These are phyloP conservation scores for Meda fulgida DNA, from an alignment of 2,797 vertebrate genomes.

Conservation along the genomic window DNA sequence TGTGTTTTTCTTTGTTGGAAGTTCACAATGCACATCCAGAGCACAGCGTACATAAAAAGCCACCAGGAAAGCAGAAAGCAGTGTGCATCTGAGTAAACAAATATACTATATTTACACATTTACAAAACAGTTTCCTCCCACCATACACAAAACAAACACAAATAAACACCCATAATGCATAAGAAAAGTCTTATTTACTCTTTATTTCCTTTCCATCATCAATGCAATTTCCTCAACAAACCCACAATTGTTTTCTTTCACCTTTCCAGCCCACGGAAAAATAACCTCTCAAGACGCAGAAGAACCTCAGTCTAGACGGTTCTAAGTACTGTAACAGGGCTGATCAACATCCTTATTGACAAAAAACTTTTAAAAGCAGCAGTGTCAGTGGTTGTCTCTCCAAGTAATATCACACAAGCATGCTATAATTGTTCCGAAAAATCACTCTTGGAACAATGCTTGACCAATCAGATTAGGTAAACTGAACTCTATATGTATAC, in stretches of 20 bases:
- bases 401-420: neutral
- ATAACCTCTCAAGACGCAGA: neutral
- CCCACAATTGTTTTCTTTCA: neutral
- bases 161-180: neutral
- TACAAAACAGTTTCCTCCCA: constrained; percentile 9
- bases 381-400: neutral
- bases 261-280: neutral
- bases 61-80: constrained; percentile 19
- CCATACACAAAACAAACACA: neutral
- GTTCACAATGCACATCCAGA: constrained; percentile 21
- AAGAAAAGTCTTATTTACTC: no score
- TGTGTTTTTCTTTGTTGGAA: constrained; percentile 25
- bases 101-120: constrained; percentile 35
- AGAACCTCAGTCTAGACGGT: neutral
- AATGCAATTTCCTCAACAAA: neutral
- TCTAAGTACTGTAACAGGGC: neutral
- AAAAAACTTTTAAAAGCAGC: neutral
- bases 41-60: neutral
- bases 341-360: neutral
- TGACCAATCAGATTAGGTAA: neutral
- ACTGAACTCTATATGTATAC: no score
- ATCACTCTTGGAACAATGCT: neutral
- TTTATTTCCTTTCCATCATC: neutral
- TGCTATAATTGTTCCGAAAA: neutral
- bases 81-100: constrained; percentile 34